phyloP scores from a whole-genome alignment of 2,888 invertebrate genomes.

The Philaethria dido region DNA sequence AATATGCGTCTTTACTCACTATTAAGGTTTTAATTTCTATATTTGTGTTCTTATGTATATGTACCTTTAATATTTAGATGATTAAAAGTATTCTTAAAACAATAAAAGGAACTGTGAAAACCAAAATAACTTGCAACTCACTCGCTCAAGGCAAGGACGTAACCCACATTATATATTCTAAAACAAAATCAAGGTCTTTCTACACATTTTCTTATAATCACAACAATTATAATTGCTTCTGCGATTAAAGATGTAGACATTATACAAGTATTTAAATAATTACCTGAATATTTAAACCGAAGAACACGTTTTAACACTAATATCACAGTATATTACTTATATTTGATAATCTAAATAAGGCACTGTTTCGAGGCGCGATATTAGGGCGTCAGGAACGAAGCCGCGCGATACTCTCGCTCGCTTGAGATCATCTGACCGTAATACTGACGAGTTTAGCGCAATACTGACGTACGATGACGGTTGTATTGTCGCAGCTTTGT shows the following conservation, averaged over 20 bases:
- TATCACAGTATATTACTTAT: conserved; percentile 15
- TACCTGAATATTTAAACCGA: conserved; percentile 38
- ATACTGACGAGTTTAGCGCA: conserved; percentile 35
- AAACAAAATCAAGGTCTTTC: conserved; percentile 73
- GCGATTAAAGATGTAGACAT: conserved; percentile 12
- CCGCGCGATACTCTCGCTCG: conserved; percentile 49
- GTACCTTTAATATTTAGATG: neutral
- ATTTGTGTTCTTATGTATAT: neutral
- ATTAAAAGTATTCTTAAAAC: conserved; percentile 11
- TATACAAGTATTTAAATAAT: conserved; percentile 15
- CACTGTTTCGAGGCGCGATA: conserved; percentile 22
- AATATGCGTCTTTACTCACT: neutral
- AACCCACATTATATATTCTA: conserved; percentile 72
- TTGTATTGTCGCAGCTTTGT: conserved; percentile 29
- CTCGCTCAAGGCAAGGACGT: conserved; percentile 76
- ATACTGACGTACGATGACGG: conserved; percentile 35
- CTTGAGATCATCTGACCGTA: conserved; percentile 49
- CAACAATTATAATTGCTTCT: conserved; percentile 33
- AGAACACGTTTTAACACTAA: conserved; percentile 20
- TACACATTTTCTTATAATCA: conserved; percentile 41
- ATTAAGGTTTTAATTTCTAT: neutral
- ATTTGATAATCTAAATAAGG: conserved; percentile 28
- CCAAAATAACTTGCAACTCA: conserved; percentile 72
- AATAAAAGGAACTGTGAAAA: conserved; percentile 35
- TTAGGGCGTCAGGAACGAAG: conserved; percentile 31